These are phyloP conservation scores for Microtus pennsylvanicus DNA, from an alignment of 2,113 vertebrate species.

Conservation along the genomic window DNA sequence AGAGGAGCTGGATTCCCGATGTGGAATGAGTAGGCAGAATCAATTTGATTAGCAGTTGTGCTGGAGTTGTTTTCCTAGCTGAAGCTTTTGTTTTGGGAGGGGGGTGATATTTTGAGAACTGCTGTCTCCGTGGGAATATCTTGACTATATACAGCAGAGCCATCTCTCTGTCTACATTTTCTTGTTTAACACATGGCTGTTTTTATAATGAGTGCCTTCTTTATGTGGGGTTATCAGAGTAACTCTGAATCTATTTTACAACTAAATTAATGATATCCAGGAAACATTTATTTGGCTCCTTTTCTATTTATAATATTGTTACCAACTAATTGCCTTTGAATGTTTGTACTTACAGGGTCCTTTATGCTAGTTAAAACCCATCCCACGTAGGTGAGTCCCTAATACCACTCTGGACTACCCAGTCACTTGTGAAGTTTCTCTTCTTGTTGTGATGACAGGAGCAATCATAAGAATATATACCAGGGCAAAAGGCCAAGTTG, in stretches of 20 bases:
- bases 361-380: conserved; percentile 72
- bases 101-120: conserved; percentile 76
- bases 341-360: conserved; percentile 80
- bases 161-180: conserved; percentile 78
- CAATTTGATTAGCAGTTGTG: conserved; percentile 7
- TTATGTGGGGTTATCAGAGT: conserved; percentile 81
- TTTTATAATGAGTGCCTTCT: conserved; percentile 84
- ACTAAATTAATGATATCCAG: conserved; percentile 84
- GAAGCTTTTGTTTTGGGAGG: conserved; percentile 70
- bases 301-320: conserved; percentile 84
- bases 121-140: conserved; percentile 74
- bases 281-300: conserved; percentile 81
- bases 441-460: conserved; percentile 58
- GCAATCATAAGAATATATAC: conserved; percentile 62
- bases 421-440: conserved; percentile 62
- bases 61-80: conserved; percentile 61
- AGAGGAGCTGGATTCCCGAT: background rate
- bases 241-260: conserved; percentile 84
- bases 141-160: conserved; percentile 73
- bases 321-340: conserved; percentile 82
- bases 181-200: conserved; percentile 81
- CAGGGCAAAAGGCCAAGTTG: conserved; percentile 50
- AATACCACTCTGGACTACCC: conserved; percentile 31
- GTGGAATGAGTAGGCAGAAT: background rate
- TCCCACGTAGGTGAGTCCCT: conserved; percentile 42